phyloP scores from a whole-genome alignment of 2,797 vertebrate genomes.

The Mycteria americana region DNA sequence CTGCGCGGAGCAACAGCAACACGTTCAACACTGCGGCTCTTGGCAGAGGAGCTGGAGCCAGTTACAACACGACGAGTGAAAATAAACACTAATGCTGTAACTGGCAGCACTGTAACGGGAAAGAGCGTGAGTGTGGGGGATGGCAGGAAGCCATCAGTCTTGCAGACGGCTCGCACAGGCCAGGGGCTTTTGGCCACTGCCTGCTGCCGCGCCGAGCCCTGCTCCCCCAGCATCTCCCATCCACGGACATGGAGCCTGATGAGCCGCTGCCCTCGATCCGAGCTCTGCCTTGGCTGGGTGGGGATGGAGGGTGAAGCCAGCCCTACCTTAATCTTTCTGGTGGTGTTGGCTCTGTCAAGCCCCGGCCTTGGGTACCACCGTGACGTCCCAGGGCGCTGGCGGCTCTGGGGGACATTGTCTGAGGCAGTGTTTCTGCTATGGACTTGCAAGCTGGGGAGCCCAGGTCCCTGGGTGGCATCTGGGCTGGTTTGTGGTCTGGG shows the following conservation, averaged over 20 bases:
- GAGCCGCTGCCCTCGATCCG: fast-evolving
- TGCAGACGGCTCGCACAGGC: not conserved
- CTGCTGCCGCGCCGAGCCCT: not conserved
- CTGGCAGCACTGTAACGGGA: not conserved
- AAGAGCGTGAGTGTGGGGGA: not conserved
- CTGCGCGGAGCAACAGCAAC: not conserved
- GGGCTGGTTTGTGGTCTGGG: not conserved
- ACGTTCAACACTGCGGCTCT: not conserved
- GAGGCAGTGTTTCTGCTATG: not conserved
- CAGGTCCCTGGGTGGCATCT: not conserved
- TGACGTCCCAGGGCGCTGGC: not conserved
- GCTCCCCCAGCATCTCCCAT: not conserved
- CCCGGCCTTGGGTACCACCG: fast-evolving
- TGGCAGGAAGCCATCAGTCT: not conserved
- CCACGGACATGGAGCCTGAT: fast-evolving
- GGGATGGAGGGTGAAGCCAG: not conserved
- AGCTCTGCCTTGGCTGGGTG: not conserved
- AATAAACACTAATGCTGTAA: slow-evolving; percentile 2
- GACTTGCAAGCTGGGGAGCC: not conserved
- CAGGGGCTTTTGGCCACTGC: not conserved
- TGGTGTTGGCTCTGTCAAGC: not conserved
- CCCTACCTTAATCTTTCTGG: not conserved
- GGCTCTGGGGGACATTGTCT: not conserved
- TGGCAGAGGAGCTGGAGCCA: not conserved
- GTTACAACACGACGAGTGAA: not conserved